Percentiles rank a stretch among this genome's conserved stretches.
Evolutionary conservation across 2,888 invertebrate species (phyloP).

Genomic region (Lasioglossum marginatum): DNA sequence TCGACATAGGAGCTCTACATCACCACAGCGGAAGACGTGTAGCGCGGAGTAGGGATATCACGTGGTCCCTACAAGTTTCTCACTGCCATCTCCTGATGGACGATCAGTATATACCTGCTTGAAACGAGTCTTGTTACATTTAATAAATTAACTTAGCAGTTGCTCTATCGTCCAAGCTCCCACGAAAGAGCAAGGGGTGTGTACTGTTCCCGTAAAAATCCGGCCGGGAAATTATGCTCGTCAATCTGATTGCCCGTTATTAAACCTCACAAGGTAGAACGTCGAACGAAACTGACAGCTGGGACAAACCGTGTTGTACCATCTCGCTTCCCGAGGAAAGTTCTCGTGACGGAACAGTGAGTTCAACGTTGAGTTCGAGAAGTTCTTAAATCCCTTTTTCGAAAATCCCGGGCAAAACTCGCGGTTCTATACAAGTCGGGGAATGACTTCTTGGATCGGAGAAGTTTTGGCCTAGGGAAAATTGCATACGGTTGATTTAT

Average conservation of each 20-base stretch:
- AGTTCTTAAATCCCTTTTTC: not conserved
- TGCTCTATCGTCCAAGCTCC: not conserved
- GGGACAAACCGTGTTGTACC: conserved; percentile 30
- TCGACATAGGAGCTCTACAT: no score
- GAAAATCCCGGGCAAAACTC: not conserved
- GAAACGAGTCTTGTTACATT: not conserved
- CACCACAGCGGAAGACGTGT: no score
- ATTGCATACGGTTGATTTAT: not conserved
- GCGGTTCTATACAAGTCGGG: not conserved
- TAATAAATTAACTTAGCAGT: not conserved
- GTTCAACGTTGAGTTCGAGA: not conserved
- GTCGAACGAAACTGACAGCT: conserved; percentile 36
- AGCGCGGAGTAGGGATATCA: no score
- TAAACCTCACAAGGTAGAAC: conserved; percentile 42
- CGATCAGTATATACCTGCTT: no score
- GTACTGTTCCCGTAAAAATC: not conserved
- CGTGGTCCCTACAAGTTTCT: no score
- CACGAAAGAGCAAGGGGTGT: not conserved
- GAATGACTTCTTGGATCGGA: not conserved
- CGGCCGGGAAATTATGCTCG: conserved; percentile 49
- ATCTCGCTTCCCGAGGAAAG: conserved; percentile 15
- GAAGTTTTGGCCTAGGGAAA: not conserved
- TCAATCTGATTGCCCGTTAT: conserved; percentile 57
- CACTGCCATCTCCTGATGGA: no score
- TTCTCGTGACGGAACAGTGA: not conserved